Evolutionary conservation across 2,888 invertebrate genomes (phyloP).

Genomic region (Chaetogeoica ovagalla): DNA sequence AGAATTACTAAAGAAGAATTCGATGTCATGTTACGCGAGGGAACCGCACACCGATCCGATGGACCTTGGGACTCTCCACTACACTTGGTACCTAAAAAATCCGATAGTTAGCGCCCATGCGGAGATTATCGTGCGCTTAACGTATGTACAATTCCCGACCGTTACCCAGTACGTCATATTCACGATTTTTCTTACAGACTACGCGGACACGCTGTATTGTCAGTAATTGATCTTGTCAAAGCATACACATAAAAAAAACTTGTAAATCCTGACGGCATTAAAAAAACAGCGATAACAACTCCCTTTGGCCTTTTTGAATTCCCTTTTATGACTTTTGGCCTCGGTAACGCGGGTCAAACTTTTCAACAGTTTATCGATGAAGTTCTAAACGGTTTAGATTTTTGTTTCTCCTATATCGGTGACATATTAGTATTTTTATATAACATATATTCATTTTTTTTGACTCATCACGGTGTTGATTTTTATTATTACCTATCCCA

Average conservation of each 20-base stretch:
- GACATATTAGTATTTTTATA: too few species aligned
- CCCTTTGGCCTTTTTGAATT: slow-evolving; percentile 59
- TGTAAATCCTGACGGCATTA: slow-evolving; percentile 58
- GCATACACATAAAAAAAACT: slow-evolving; percentile 60
- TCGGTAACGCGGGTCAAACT: slow-evolving; percentile 60
- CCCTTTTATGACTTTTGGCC: slow-evolving; percentile 58
- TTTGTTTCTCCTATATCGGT: slow-evolving; percentile 57
- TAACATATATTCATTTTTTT: too few species aligned
- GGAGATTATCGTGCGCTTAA: too few species aligned
- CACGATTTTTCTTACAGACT: slow-evolving; percentile 57
- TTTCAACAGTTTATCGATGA: slow-evolving; percentile 60
- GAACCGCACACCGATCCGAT: background rate
- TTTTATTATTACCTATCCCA: too few species aligned
- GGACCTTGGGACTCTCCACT: background rate
- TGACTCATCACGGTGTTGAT: too few species aligned
- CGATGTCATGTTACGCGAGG: background rate
- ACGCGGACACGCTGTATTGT: slow-evolving; percentile 56
- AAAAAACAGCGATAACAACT: slow-evolving; percentile 59
- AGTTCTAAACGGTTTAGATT: slow-evolving; percentile 56
- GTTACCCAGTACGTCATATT: slow-evolving; percentile 58
- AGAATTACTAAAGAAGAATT: background rate
- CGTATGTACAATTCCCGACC: too few species aligned
- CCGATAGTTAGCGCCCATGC: slow-evolving; percentile 57
- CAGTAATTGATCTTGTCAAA: slow-evolving; percentile 55
- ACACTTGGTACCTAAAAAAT: background rate